Conservation (phyloP, 2,113 vertebrate species). For the Jacana jacana region DNA sequence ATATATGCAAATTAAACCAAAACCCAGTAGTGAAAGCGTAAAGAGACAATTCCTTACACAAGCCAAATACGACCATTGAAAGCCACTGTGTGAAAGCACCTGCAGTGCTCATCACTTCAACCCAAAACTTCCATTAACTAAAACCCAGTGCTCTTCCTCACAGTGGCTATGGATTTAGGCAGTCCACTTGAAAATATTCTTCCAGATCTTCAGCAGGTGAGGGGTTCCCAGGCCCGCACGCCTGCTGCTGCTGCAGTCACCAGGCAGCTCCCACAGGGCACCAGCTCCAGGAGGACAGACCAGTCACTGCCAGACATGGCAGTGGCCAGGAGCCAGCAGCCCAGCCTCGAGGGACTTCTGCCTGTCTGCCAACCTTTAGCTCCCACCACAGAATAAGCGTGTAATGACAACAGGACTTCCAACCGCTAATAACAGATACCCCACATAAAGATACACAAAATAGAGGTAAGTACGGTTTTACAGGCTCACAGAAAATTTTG, state of each 20-base stretch:
- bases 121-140: background rate
- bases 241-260: background rate
- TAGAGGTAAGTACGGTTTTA: background rate
- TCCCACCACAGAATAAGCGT: background rate
- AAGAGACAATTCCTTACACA: background rate
- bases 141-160: background rate
- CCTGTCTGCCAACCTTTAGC: background rate
- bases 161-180: background rate
- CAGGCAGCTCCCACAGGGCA: background rate
- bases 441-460: background rate
- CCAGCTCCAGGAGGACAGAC: background rate
- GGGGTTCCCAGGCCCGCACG: background rate
- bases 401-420: background rate
- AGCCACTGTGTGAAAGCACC: background rate
- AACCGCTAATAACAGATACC: background rate
- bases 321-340: too few relatives aligned
- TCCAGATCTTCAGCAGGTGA: background rate
- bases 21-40: background rate
- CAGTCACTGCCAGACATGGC: accelerated
- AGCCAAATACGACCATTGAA: background rate
- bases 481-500: background rate
- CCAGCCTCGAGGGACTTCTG: background rate
- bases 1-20: background rate
- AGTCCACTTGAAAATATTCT: background rate
- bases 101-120: background rate